Evolutionary conservation across 1,140 invertebrate genomes (phyloP).

Genomic region (Prorops nasuta): DNA sequence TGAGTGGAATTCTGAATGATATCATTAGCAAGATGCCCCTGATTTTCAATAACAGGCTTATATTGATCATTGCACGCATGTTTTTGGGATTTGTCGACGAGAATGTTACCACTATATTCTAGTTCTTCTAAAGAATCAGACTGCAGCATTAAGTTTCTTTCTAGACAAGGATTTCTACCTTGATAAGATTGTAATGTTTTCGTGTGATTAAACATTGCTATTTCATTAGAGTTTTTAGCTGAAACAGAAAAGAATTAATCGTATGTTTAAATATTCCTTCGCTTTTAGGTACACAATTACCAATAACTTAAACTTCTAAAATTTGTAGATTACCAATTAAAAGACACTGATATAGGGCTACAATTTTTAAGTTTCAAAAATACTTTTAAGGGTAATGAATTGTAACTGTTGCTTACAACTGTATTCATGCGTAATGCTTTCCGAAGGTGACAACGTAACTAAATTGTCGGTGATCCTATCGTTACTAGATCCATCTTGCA

Average conservation of each 20-base stretch:
- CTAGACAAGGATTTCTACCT: slow-evolving; percentile 85
- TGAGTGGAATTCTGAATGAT: slow-evolving; percentile 39
- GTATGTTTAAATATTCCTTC: slow-evolving; percentile 11
- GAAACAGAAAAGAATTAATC: slow-evolving; percentile 16
- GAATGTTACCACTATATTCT: slow-evolving; percentile 56
- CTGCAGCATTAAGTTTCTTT: slow-evolving; percentile 73
- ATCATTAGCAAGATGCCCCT: slow-evolving; percentile 57
- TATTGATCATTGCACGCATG: slow-evolving; percentile 53
- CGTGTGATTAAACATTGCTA: slow-evolving; percentile 39
- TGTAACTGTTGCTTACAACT: slow-evolving; percentile 36
- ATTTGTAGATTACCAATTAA: too few relatives aligned
- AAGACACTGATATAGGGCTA: too few relatives aligned
- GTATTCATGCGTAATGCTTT: slow-evolving; percentile 46
- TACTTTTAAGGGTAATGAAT: background rate
- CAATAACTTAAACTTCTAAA: too few relatives aligned
- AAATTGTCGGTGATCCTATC: slow-evolving; percentile 39
- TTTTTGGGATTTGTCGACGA: slow-evolving; percentile 72
- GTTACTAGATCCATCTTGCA: slow-evolving; percentile 26
- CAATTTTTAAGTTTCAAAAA: background rate
- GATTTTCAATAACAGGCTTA: slow-evolving; percentile 50
- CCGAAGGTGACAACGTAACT: slow-evolving; percentile 53
- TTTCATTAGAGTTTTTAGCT: slow-evolving; percentile 58
- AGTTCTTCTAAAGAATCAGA: slow-evolving; percentile 63
- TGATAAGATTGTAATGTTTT: slow-evolving; percentile 75
- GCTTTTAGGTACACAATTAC: too few relatives aligned